A percentile compares a stretch with the other conserved stretches of the same genome.
These are phyloP conservation scores for Hemichromis elongatus DNA, from an alignment of 2,113 vertebrate species.

Conservation along the genomic window DNA sequence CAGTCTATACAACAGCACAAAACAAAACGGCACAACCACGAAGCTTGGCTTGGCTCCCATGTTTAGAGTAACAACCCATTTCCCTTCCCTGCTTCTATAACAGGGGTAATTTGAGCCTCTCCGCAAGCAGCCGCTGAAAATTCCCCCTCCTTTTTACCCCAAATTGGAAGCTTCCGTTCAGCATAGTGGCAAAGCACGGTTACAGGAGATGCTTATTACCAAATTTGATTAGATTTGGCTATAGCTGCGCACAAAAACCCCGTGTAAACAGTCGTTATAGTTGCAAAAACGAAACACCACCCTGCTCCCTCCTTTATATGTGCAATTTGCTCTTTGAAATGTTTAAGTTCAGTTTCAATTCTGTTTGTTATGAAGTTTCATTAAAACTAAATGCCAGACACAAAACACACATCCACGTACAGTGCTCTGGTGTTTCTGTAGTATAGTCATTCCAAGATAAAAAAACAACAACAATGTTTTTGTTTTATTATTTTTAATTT, in stretches of 20 bases:
- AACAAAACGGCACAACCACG: constrained; percentile 25
- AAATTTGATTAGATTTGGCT: constrained; percentile 37
- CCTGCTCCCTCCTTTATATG: background rate
- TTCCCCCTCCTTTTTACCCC: constrained; percentile 17
- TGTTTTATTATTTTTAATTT: background rate
- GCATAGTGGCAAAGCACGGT: constrained; percentile 33
- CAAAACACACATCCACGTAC: background rate
- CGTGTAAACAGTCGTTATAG: background rate
- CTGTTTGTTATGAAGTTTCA: background rate
- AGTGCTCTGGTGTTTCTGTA: background rate
- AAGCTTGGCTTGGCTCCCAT: constrained; percentile 26
- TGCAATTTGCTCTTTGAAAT: background rate
- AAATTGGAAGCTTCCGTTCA: constrained; percentile 25
- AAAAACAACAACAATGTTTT: background rate
- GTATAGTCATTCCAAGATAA: background rate
- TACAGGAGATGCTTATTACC: constrained; percentile 34
- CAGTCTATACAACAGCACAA: background rate
- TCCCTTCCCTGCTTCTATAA: constrained; percentile 12
- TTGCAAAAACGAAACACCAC: background rate
- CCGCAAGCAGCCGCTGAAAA: constrained; percentile 3
- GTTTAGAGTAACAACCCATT: constrained; percentile 49
- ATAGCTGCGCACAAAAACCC: background rate
- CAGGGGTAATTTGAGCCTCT: constrained; percentile 17
- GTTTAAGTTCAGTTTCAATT: background rate
- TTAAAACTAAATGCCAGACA: background rate